A percentile compares a stretch with the other conserved stretches of the same genome.
phyloP scores from a whole-genome alignment of 2,797 vertebrate genomes.

The Trematomus bernacchii region DNA sequence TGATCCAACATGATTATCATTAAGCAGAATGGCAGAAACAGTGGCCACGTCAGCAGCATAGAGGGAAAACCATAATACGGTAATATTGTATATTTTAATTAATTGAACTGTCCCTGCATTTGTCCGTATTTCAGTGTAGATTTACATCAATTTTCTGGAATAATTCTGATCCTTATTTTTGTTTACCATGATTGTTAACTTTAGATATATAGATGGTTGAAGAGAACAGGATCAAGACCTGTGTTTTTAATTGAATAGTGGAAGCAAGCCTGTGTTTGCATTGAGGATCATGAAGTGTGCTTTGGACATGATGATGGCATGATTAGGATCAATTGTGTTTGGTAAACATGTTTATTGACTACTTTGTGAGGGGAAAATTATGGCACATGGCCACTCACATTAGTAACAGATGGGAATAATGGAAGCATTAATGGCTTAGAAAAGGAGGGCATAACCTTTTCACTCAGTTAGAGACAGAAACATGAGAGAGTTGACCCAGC shows the following conservation, averaged over 20 bases:
- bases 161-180: neutral
- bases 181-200: neutral
- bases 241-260: neutral
- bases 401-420: slow-evolving; percentile 55
- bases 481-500: slow-evolving; percentile 60
- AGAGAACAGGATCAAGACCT: neutral
- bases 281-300: neutral
- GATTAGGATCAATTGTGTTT: slow-evolving; percentile 1
- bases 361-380: neutral
- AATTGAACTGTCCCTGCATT: neutral
- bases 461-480: slow-evolving; percentile 42
- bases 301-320: neutral
- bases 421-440: slow-evolving; percentile 65
- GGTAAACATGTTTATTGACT: slow-evolving; percentile 17
- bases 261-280: neutral
- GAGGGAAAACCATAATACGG: neutral
- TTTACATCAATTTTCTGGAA: neutral
- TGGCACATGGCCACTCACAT: slow-evolving; percentile 40
- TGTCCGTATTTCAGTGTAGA: neutral
- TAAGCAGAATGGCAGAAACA: slow-evolving; percentile 30
- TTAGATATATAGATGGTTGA: neutral
- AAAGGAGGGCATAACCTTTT: slow-evolving; percentile 44
- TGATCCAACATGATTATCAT: slow-evolving; percentile 43
- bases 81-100: neutral
- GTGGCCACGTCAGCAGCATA: slow-evolving; percentile 25